These are phyloP conservation scores for Seira sanloemensis DNA, from an alignment of 2,888 invertebrate genomes.

Conservation along the genomic window DNA sequence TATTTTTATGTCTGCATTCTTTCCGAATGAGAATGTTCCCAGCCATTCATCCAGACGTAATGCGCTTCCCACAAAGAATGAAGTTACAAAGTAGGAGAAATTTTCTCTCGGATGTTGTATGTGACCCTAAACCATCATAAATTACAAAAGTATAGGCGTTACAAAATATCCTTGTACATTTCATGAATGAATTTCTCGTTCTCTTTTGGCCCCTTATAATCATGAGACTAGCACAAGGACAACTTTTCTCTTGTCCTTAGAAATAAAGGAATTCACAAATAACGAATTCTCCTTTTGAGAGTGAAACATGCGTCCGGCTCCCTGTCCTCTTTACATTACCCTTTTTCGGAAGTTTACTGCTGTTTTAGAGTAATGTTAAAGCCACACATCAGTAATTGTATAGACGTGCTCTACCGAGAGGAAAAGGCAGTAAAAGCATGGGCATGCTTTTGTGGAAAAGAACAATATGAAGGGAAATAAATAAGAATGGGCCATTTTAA, in stretches of 20 bases:
- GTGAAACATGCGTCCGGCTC: background rate
- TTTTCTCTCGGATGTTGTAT: conserved; percentile 22
- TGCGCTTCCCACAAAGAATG: background rate
- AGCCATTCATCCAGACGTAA: too few species aligned
- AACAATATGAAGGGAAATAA: background rate
- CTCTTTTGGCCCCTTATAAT: too few species aligned
- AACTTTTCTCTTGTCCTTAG: background rate
- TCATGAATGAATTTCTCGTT: too few species aligned
- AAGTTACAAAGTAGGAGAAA: background rate
- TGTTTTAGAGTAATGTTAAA: conserved; percentile 26
- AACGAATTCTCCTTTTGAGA: background rate
- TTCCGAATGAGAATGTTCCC: too few species aligned
- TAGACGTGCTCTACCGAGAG: background rate
- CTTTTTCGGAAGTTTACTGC: conserved; percentile 40
- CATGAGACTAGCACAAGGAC: background rate
- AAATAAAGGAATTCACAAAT: background rate
- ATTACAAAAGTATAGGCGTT: too few species aligned
- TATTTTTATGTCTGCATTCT: background rate
- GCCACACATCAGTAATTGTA: background rate
- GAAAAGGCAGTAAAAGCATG: background rate
- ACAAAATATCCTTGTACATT: too few species aligned
- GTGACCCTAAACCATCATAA: conserved; percentile 21
- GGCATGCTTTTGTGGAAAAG: background rate
- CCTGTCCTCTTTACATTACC: background rate
- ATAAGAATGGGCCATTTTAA: background rate